Conservation (phyloP, 1,140 invertebrate genomes). For the Oryctes rhinoceros region DNA sequence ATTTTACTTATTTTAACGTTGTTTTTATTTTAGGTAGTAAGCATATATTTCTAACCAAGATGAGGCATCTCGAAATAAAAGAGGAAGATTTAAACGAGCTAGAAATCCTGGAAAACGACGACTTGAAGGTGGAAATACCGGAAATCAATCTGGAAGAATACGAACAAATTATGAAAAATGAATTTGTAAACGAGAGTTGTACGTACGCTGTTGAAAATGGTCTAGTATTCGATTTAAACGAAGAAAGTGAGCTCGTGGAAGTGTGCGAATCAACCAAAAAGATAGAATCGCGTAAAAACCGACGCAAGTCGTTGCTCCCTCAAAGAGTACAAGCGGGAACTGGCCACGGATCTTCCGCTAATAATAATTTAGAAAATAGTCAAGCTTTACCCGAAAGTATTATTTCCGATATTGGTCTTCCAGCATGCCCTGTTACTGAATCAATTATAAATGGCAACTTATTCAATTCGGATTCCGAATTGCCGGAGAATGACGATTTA, state of each 20-base stretch:
- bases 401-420: slow-evolving; percentile 38
- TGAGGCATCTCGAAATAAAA: slow-evolving; percentile 46
- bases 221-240: slow-evolving; percentile 28
- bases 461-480: slow-evolving; percentile 42
- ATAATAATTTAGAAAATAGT: slow-evolving; percentile 42
- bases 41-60: slow-evolving; percentile 10
- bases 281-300: slow-evolving; percentile 41
- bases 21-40: neutral
- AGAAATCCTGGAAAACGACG: neutral
- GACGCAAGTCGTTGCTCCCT: slow-evolving; percentile 44
- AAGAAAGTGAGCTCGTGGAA: slow-evolving; percentile 28
- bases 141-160: slow-evolving; percentile 40
- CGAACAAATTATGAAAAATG: slow-evolving; percentile 43
- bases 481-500: slow-evolving; percentile 50
- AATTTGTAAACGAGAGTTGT: slow-evolving; percentile 33
- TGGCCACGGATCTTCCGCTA: slow-evolving; percentile 43
- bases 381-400: slow-evolving; percentile 41
- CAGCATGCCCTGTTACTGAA: neutral
- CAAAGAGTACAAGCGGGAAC: slow-evolving; percentile 45
- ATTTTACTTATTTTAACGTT: neutral
- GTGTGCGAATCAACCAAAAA: slow-evolving; percentile 22
- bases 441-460: slow-evolving; percentile 39
- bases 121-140: slow-evolving; percentile 39
- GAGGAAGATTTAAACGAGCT: slow-evolving; percentile 41
- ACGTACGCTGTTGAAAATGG: neutral